Evolutionary conservation across 2,888 invertebrate species (phyloP), one percentile per base, ranked within the genome.

Genomic region (Epirrhoe alternata): DNA sequence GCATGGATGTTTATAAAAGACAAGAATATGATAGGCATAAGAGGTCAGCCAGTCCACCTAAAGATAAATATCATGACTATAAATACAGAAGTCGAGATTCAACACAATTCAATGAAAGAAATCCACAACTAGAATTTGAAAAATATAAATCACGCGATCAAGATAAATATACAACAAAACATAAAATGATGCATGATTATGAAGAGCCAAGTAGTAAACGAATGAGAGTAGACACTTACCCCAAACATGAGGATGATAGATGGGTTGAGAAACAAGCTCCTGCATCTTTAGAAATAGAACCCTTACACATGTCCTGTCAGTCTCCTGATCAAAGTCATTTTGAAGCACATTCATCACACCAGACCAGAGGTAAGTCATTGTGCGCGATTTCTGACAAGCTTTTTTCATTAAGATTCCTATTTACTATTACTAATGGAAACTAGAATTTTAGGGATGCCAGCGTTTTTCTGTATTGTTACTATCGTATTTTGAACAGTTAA

Each of bases 261-360:
- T 60, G 62, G 66, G 31, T 76, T 69, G 76, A 76, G 65, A 73
- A 47, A 63, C 56, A 69, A 53, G 64, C 69, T 50, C 61, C 69
- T n/a, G 67, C 69, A 56, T 65, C 74, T 8, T 60, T 71, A 30
- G 55, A 58, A 53, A 50, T 52, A 57, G 75, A 80, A 57, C 56
- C 68, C 49, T 61, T 74, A 38, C 77, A 71, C 49, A 72, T 74
- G 24, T 84, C 87, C 58, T 90, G 90, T 61, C 88, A 87, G 73
- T 91, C 92, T 6, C 92, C 92, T 55, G 92, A 91, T 75, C 81
- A 82, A 70, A 65, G 75, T 60, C 53, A 81, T 58, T 56, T 70
- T 57, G 83, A 85, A 45, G 49, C 71, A 67, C 55, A 53, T 55
- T 10, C 66, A 55, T 47, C 59, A 52, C 74, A 80, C 57, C 79